Conservation (phyloP, 2,113 vertebrate genomes). For the Steatornis caripensis region DNA sequence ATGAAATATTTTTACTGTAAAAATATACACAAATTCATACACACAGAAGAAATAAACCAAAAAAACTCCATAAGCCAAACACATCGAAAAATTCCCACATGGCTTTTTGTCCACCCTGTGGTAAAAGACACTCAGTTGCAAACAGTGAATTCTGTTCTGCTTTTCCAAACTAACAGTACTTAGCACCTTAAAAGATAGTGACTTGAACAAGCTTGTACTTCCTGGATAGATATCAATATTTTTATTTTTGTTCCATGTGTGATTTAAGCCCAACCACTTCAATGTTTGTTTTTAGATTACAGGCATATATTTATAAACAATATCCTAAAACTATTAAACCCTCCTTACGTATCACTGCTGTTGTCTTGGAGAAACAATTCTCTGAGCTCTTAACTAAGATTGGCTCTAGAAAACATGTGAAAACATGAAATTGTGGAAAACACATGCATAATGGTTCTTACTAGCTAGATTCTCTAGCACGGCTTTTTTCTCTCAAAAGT, state of each 20-base stretch:
- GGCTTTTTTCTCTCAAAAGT: background rate
- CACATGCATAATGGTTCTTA: background rate
- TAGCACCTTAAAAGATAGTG: background rate
- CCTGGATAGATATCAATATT: background rate
- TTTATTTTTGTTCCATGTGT: background rate
- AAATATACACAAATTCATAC: background rate
- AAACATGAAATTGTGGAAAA: background rate
- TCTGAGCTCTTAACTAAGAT: background rate
- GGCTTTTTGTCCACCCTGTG: background rate
- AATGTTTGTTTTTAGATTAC: background rate
- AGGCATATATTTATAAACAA: background rate
- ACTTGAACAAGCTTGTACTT: slow-evolving; percentile 12
- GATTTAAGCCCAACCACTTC: slow-evolving; percentile 4
- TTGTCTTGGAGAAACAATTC: background rate
- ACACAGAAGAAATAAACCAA: background rate
- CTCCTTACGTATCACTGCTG: background rate
- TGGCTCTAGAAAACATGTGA: background rate
- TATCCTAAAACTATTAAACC: background rate
- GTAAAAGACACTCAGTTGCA: background rate
- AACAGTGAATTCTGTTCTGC: background rate
- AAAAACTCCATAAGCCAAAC: background rate
- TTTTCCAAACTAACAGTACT: background rate
- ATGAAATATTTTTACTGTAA: background rate
- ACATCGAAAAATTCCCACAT: background rate
- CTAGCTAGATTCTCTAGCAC: background rate